Base-by-base conservation (phyloP, 2,113 vertebrate species). In the Tragelaphus strepsiceros region DNA sequence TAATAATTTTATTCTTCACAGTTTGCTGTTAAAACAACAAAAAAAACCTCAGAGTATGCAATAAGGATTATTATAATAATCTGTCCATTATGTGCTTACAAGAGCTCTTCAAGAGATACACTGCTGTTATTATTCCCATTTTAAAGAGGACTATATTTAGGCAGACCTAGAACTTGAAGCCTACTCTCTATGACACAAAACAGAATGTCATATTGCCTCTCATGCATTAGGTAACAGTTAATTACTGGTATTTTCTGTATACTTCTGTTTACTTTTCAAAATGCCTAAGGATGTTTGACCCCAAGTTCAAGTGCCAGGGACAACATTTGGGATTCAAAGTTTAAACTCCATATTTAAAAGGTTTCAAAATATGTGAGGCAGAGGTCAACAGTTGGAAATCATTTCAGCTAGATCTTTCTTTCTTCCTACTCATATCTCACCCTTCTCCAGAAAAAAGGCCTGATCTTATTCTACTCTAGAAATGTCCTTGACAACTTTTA, bases 241-340 rank as follows among this genome's bases (percentile, higher is more conserved):
- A 94, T 93, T 88, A 94, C 51, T 92, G 67, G 56, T 96, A 97
- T 87, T 64, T 77, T 96, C 51, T 74, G 81, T 93, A 91, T 82
- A 93, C 54, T 84, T 54, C 39, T 95, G 82, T 97, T 97, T 96
- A 88, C 82, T 97, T 98, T 94, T 92, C 64, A 97, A 96, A 93
- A 51, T 80, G 53, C 81, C 83, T 93, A 96, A 97, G 46, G 58
- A 95, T 93, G 89, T 97, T 96, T 93, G 87, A 96, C 58, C 71
- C 30, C 32, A 94, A 87, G 35, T 97, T 93, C 83, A 92, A 53
- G 30, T 97, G 56, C 24, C 71, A 93, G 56, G 56, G 58, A 94
- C 88, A 96, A 93, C 51, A 93, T 53, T 93, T 96, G 61, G 28
- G 35, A 96, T 92, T 93, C 87, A 96, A 93, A 93, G 83, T 97